phyloP scores from a whole-genome alignment of 2,113 vertebrate genomes.

The Ginglymostoma cirratum region DNA sequence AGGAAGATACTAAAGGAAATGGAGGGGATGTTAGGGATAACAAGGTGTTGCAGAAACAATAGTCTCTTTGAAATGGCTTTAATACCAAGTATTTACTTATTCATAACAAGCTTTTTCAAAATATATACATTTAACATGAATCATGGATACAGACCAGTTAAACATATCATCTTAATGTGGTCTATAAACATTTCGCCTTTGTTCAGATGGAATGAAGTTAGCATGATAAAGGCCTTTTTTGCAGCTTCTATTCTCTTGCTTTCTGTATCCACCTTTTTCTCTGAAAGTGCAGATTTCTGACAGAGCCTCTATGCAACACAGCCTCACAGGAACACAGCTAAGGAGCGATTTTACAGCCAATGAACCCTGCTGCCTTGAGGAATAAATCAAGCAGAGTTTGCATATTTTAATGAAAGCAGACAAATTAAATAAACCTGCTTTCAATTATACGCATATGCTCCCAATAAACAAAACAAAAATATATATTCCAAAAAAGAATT shows the following conservation, averaged over 20 bases:
- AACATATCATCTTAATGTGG: background rate
- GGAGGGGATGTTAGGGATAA: background rate
- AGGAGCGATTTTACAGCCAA: background rate
- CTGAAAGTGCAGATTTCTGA: background rate
- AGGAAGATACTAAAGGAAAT: background rate
- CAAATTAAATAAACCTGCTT: background rate
- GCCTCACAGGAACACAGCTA: background rate
- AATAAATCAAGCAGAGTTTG: background rate
- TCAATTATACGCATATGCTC: background rate
- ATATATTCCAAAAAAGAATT: background rate
- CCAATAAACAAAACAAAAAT: background rate
- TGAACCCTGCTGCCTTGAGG: background rate
- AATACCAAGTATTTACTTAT: background rate
- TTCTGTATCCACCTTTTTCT: background rate
- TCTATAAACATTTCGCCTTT: background rate
- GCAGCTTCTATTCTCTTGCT: background rate
- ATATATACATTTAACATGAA: background rate
- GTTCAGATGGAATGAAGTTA: background rate
- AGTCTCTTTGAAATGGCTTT: background rate
- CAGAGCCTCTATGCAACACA: background rate
- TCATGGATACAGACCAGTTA: too few relatives aligned
- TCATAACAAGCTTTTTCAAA: background rate
- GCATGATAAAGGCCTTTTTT: background rate
- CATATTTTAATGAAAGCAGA: constrained; percentile 1
- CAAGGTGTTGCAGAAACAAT: background rate